Conservation (phyloP, 1,140 invertebrate genomes). For the Condylostylus longicornis region DNA sequence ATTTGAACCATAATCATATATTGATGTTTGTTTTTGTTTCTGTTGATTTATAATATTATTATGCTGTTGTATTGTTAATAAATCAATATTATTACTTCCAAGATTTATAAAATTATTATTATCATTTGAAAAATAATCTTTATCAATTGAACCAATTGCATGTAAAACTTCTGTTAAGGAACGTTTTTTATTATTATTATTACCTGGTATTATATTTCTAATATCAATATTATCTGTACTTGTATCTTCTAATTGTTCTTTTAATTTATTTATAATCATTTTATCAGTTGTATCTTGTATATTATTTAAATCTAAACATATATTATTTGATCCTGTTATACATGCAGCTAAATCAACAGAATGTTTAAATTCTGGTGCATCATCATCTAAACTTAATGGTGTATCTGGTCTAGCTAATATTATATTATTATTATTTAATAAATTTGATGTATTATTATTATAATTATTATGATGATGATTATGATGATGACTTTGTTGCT, state of each 20-base stretch:
- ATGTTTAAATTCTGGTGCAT: slow-evolving; percentile 16
- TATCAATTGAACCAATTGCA: slow-evolving; percentile 8
- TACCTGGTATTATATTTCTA: slow-evolving; percentile 1
- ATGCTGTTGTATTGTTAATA: background rate
- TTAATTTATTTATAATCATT: slow-evolving; percentile 12
- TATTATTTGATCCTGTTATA: slow-evolving; percentile 29
- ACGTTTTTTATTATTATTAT: slow-evolving; percentile 1
- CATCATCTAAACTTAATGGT: slow-evolving; percentile 16
- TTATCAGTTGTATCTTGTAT: slow-evolving; percentile 11
- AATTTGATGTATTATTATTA: slow-evolving; percentile 2
- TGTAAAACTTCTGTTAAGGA: slow-evolving; percentile 18
- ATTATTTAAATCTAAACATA: slow-evolving; percentile 12
- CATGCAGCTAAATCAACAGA: slow-evolving; percentile 27
- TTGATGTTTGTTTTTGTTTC: slow-evolving; percentile 2
- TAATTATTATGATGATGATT: background rate
- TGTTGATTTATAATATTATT: background rate
- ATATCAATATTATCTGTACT: slow-evolving; percentile 12
- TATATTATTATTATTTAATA: background rate
- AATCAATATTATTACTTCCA: background rate
- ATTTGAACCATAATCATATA: background rate
- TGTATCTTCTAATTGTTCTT: slow-evolving; percentile 23
- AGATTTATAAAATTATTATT: slow-evolving; percentile 2
- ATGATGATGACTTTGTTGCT: slow-evolving; percentile 6
- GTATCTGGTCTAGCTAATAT: slow-evolving; percentile 14
- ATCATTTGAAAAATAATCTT: background rate